Evolutionary conservation across 2,888 invertebrate genomes (phyloP).

Genomic region (Nephrotoma flavescens): DNA sequence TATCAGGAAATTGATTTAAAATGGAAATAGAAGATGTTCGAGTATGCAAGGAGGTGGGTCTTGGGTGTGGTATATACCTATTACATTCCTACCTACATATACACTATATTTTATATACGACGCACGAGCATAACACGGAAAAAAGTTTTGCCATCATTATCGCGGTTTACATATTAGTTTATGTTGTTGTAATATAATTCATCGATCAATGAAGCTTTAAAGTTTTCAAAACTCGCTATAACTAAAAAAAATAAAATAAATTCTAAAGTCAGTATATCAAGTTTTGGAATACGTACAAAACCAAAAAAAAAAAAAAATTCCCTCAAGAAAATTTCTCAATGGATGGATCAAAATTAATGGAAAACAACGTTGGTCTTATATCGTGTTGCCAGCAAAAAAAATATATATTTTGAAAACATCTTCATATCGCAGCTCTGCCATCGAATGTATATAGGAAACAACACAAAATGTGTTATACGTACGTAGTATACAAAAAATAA

Average conservation of each 20-base stretch:
- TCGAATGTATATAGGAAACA: too few species aligned
- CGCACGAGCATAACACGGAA: background rate
- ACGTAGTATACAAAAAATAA: background rate
- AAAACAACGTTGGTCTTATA: background rate
- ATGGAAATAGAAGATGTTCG: too few species aligned
- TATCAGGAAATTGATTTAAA: too few species aligned
- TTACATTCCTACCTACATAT: background rate
- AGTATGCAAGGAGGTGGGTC: too few species aligned
- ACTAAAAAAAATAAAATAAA: background rate
- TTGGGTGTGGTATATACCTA: too few species aligned
- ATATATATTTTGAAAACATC: background rate
- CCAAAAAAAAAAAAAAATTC: background rate
- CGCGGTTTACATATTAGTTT: background rate
- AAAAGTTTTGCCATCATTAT: background rate
- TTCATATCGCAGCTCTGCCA: background rate
- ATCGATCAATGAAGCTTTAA: background rate
- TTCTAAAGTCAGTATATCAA: background rate
- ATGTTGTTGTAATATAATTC: background rate
- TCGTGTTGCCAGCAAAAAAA: background rate
- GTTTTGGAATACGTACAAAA: background rate
- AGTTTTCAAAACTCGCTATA: background rate
- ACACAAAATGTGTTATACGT: too few species aligned
- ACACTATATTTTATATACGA: background rate
- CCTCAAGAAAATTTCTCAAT: background rate
- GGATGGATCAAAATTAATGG: background rate